Conservation (phyloP, 2,797 vertebrate genomes). For the Myioborus miniatus region DNA sequence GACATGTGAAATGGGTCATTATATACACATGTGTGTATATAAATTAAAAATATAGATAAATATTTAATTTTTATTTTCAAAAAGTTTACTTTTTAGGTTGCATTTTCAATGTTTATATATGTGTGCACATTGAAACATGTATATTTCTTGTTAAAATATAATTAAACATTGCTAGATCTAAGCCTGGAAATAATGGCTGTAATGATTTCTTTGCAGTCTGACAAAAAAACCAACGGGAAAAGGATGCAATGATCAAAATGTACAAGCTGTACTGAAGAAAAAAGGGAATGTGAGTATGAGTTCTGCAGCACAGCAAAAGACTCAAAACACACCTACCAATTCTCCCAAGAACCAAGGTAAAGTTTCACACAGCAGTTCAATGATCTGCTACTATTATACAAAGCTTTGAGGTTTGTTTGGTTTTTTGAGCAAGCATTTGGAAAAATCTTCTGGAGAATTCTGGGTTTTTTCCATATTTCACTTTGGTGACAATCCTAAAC, state of each 20-base stretch:
- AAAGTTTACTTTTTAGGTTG: neutral
- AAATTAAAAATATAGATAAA: neutral
- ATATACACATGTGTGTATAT: no score
- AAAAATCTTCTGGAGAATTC: neutral
- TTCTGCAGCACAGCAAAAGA: constrained; percentile 77
- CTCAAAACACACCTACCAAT: constrained; percentile 73
- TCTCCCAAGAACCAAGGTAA: constrained; percentile 83
- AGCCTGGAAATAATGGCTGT: constrained; percentile 17
- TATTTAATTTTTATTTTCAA: neutral
- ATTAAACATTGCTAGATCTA: neutral
- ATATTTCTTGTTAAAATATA: neutral
- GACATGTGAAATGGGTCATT: neutral
- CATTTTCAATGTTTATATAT: neutral
- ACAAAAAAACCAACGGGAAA: constrained; percentile 79
- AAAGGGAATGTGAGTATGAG: constrained; percentile 61
- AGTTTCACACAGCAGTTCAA: neutral
- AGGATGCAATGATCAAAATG: constrained; percentile 77
- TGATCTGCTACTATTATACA: neutral
- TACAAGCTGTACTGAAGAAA: constrained; percentile 77
- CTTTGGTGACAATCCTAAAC: neutral
- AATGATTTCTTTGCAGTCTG: constrained; percentile 72
- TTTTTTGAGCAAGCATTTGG: neutral
- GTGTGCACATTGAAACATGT: neutral
- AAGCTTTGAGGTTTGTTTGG: neutral
- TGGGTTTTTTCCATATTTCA: neutral